phyloP scores from a whole-genome alignment of 2,888 invertebrate species.

The Lapara coniferarum region DNA sequence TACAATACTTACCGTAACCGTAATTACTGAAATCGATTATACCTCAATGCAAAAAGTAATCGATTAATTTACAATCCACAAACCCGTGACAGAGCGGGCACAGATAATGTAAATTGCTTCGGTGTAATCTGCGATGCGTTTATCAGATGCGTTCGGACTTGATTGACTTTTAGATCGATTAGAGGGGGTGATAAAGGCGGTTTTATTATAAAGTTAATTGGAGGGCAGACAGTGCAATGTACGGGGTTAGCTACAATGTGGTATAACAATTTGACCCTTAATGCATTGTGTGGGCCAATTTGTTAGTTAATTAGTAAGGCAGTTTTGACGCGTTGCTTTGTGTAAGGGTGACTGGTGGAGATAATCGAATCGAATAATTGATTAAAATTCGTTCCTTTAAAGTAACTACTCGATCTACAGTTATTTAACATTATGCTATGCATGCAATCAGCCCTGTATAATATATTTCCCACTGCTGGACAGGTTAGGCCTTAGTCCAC shows the following conservation, averaged over 20 bases:
- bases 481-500: no score
- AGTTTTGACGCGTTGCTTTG: background rate
- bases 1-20: background rate
- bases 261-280: background rate
- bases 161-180: slow-evolving; percentile 47
- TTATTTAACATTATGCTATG: no score
- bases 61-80: slow-evolving; percentile 28
- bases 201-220: slow-evolving; percentile 42
- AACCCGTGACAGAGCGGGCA: slow-evolving; percentile 17
- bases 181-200: slow-evolving; percentile 38
- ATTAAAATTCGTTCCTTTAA: no score
- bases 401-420: no score
- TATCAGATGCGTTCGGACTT: slow-evolving; percentile 36
- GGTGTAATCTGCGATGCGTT: slow-evolving; percentile 36
- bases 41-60: slow-evolving; percentile 12
- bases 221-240: slow-evolving; percentile 42
- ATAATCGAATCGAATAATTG: no score
- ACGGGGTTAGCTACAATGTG: slow-evolving; percentile 29
- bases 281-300: background rate
- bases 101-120: slow-evolving; percentile 35
- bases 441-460: no score
- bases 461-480: no score
- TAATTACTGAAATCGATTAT: background rate
- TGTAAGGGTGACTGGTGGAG: background rate
- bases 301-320: background rate